phyloP scores from a whole-genome alignment of 1,140 invertebrate species.

The Pseudomyrmex dendroicus region DNA sequence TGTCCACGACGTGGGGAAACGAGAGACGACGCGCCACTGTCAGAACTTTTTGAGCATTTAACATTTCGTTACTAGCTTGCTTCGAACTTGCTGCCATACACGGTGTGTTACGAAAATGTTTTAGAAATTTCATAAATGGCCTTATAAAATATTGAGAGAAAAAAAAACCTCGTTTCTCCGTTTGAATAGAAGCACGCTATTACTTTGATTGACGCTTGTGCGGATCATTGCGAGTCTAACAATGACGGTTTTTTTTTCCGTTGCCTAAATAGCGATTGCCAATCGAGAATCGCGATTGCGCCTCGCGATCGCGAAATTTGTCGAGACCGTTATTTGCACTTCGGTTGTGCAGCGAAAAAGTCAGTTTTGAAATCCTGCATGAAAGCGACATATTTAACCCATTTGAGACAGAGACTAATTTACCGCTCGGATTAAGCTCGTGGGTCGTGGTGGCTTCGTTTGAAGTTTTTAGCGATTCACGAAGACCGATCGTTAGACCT shows the following conservation, averaged over 20 bases:
- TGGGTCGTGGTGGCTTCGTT: background rate
- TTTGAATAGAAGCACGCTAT: too few species aligned
- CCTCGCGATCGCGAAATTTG: constrained; percentile 29
- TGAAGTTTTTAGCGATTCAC: constrained; percentile 30
- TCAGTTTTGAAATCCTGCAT: constrained; percentile 54
- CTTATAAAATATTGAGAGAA: too few species aligned
- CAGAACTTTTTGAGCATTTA: constrained; percentile 20
- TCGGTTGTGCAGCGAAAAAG: constrained; percentile 18
- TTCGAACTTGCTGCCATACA: constrained; percentile 1
- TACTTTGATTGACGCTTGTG: too few species aligned
- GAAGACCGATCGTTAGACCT: constrained; percentile 49
- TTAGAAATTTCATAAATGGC: background rate
- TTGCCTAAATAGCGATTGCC: background rate
- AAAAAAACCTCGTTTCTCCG: too few species aligned
- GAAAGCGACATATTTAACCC: constrained; percentile 30
- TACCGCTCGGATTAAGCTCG: constrained; percentile 6
- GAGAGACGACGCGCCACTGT: too few species aligned
- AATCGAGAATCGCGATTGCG: constrained; percentile 17
- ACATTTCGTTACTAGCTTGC: constrained; percentile 17
- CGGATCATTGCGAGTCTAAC: too few species aligned
- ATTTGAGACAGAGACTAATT: constrained; percentile 52
- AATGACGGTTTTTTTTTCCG: background rate
- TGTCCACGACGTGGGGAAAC: constrained; percentile 20
- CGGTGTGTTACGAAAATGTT: background rate
- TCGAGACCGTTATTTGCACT: constrained; percentile 20